Conservation (phyloP, 2,113 vertebrate species). For the Oncorhynchus mykiss region DNA sequence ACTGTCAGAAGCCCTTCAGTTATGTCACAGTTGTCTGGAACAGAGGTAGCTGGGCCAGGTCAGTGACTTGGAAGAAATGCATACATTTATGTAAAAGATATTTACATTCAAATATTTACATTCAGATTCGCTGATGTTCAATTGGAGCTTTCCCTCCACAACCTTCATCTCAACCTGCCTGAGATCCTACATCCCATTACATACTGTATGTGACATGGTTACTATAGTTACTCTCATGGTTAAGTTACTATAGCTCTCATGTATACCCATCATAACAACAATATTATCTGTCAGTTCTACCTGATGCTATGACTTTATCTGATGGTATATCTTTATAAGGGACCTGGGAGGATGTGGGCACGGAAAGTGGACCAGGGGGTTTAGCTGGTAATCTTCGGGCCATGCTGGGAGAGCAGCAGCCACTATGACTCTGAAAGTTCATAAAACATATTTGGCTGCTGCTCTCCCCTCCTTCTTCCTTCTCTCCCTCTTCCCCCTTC, state of each 20-base stretch:
- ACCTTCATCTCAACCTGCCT: constrained; percentile 23
- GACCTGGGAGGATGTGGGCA: no score
- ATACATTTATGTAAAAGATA: constrained; percentile 63
- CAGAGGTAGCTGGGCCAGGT: constrained; percentile 27
- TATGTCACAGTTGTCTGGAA: constrained; percentile 38
- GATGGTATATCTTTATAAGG: no score
- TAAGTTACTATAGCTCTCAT: neutral
- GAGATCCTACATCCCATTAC: constrained; percentile 10
- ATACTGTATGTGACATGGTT: neutral
- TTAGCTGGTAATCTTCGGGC: neutral
- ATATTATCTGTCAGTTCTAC: no score
- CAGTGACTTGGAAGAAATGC: constrained; percentile 64
- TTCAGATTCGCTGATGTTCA: constrained; percentile 48
- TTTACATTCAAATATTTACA: constrained; percentile 66
- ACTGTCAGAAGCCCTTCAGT: constrained; percentile 59
- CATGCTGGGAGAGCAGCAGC: neutral
- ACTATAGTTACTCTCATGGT: no score
- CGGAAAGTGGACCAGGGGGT: neutral
- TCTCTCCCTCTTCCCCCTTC: constrained; percentile 13
- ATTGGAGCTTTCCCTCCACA: constrained; percentile 18
- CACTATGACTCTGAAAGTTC: neutral
- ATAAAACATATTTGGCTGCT: neutral
- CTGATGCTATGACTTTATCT: no score
- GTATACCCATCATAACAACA: neutral
- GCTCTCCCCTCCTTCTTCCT: constrained; percentile 8